A percentile compares a stretch with the other conserved stretches of the same genome.
Evolutionary conservation across 1,140 invertebrate genomes (phyloP).

Genomic region (Zaprionus camerounensis): DNA sequence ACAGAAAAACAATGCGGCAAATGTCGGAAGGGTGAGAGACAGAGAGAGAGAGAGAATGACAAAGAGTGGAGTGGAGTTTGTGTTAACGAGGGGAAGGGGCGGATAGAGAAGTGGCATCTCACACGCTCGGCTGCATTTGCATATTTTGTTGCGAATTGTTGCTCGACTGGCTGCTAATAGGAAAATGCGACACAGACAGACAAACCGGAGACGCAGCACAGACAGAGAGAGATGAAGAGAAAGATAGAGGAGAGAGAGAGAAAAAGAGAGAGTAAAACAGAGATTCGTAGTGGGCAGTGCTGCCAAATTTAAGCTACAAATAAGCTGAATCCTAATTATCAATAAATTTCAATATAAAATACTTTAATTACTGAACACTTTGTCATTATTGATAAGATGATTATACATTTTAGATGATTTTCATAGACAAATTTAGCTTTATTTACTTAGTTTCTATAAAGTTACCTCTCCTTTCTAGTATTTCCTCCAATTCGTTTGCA

Average conservation of each 20-base stretch:
- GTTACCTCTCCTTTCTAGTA: too few relatives aligned
- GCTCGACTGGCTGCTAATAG: constrained; percentile 74
- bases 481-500: too few relatives aligned
- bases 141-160: constrained; percentile 79
- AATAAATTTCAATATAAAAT: too few relatives aligned
- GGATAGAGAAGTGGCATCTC: constrained; percentile 26
- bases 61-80: not conserved
- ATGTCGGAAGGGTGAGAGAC: constrained; percentile 22
- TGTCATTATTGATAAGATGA: too few relatives aligned
- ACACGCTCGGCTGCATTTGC: constrained; percentile 74
- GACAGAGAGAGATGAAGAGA: not conserved
- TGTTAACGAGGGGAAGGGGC: constrained; percentile 1
- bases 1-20: constrained; percentile 76
- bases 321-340: too few relatives aligned
- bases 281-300: not conserved
- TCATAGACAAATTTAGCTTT: too few relatives aligned
- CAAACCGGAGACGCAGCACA: constrained; percentile 15
- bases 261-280: not conserved
- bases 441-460: too few relatives aligned
- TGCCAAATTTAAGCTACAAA: not conserved
- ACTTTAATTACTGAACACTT: too few relatives aligned
- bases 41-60: not conserved
- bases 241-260: not conserved
- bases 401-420: too few relatives aligned
- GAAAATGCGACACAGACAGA: constrained; percentile 74